Evolutionary conservation across 1,140 invertebrate species (phyloP).

Genomic region (Conopomorpha cramerella): DNA sequence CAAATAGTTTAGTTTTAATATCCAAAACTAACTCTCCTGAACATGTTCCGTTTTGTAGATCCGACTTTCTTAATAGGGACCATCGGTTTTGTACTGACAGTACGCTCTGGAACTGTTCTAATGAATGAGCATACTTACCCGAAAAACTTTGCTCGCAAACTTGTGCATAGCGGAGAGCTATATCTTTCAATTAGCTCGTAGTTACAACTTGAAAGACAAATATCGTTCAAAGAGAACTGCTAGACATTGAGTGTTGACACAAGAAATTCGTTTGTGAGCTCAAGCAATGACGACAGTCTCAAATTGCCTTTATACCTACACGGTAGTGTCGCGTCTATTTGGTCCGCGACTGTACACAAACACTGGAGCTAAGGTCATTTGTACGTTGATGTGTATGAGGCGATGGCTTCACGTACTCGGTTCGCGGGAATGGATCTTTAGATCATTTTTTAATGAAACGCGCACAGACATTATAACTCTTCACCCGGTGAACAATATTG

Average conservation of each 20-base stretch:
- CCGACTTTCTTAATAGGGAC: too few relatives aligned
- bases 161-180: too few relatives aligned
- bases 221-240: conserved; percentile 24
- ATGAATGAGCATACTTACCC: too few relatives aligned
- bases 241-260: conserved; percentile 19
- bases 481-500: not conserved
- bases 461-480: not conserved
- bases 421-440: too few relatives aligned
- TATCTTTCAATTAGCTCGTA: conserved; percentile 8
- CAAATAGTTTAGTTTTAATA: too few relatives aligned
- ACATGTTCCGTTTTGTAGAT: too few relatives aligned
- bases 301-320: conserved; percentile 6
- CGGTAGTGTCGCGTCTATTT: not conserved
- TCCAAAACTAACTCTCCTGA: too few relatives aligned
- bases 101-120: too few relatives aligned
- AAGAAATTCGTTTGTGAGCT: conserved; percentile 35
- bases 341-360: not conserved
- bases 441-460: not conserved
- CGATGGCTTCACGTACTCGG: too few relatives aligned
- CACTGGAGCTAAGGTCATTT: not conserved
- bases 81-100: too few relatives aligned
- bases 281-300: conserved; percentile 27
- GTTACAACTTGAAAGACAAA: conserved; percentile 20
- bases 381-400: too few relatives aligned
- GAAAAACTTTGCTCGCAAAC: too few relatives aligned